Conservation (phyloP, 2,888 invertebrate species). For the Machimus atricapillus region DNA sequence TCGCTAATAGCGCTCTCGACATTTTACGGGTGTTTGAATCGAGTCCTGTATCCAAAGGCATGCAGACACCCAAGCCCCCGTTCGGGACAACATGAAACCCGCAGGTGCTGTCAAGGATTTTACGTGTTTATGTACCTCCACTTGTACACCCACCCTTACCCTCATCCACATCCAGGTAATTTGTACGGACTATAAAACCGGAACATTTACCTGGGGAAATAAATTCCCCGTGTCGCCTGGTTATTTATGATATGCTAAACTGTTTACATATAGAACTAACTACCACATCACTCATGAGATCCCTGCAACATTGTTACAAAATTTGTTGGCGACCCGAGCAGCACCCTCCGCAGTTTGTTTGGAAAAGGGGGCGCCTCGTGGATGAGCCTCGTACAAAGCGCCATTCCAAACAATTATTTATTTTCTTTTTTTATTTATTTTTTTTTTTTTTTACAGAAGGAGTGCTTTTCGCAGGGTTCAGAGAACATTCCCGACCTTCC, state of each 20-base stretch:
- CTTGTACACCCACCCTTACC: not conserved
- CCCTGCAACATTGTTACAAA: not conserved
- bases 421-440: not conserved
- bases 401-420: slow-evolving; percentile 14
- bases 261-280: slow-evolving; percentile 42
- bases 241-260: slow-evolving; percentile 45
- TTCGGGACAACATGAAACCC: slow-evolving; percentile 10
- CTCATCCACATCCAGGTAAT: slow-evolving; percentile 8
- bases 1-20: slow-evolving; percentile 11
- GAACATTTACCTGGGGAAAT: slow-evolving; percentile 43
- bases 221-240: slow-evolving; percentile 42
- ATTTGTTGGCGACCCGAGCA: not conserved
- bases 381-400: not conserved
- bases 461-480: not conserved
- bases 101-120: slow-evolving; percentile 26
- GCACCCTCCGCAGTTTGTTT: not conserved
- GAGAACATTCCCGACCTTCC: not conserved
- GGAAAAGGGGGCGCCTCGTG: not conserved
- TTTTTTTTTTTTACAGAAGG: not conserved
- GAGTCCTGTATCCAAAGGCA: not conserved
- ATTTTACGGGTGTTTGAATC: slow-evolving; percentile 28
- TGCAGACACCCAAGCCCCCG: not conserved
- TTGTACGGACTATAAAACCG: slow-evolving; percentile 40
- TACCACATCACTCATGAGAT: slow-evolving; percentile 33
- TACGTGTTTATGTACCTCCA: slow-evolving; percentile 2